Base-by-base conservation (phyloP, 2,113 vertebrate genomes). In the Caracal caracal region DNA sequence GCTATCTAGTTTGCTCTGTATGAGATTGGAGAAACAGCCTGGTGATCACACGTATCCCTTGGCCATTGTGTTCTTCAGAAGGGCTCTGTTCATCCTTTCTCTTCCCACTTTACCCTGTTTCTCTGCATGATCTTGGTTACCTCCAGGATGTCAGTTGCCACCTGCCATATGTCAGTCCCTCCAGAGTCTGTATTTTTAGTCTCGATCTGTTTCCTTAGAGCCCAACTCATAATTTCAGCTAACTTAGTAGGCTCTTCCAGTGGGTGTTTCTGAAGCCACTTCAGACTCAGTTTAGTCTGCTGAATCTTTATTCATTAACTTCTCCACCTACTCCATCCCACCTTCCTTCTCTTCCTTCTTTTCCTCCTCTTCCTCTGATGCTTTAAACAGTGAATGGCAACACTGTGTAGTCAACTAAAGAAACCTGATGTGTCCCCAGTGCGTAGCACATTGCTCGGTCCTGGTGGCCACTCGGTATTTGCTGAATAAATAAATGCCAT, bases 141-240 rank as follows among this genome's bases (percentile, higher is more conserved):
- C 47, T 59, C 49, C 47, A 80, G 61, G 94, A 63, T 59, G 83
- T 76, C 49, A 88, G 85, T 84, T 70, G 68, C 35, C 59, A 49
- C 87, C 49, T 94, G 56, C 76, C 26, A 10, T 81, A 71, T 73
- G 47, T n/a, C 51, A 71, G 63, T 75, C 30, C n/a, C 65, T 93
- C 53, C 65, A 28, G 61, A 78, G 53, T 93, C 59, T 88, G 3
- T 82, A 81, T 86, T 92, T 95, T 96, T 66, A 82, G 83, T 71
- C 37, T 35, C 49, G 33, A 65, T 80, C 15, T 87, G 63, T 90
- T 76, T 90, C 49, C 30, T 56, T 37, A 83, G 66, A 84, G 26
- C 26, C 68, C 95, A 37, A 75, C 30, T 40, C 79, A 40, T 33
- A 43, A 90, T 90, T 94, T 40, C 66, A 85, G 24, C 53, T 47